These are phyloP conservation scores for Melipona beecheii DNA, from an alignment of 2,888 invertebrate species.

Conservation along the genomic window DNA sequence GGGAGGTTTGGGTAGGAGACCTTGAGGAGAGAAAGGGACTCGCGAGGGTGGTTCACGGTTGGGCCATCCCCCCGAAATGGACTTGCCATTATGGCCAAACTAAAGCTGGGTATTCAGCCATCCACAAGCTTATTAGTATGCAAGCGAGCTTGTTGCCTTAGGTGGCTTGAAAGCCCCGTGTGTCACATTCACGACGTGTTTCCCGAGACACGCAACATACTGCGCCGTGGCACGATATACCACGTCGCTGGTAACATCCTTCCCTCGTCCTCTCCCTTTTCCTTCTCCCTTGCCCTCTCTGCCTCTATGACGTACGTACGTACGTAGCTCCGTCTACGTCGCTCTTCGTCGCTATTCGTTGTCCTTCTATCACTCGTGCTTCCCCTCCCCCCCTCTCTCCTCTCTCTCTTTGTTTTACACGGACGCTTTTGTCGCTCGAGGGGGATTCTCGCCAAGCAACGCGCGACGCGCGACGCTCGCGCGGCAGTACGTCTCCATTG, in stretches of 20 bases:
- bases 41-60: constrained; percentile 34
- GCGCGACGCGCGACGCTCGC: constrained; percentile 1
- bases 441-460: constrained; percentile 14
- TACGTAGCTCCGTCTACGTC: background rate
- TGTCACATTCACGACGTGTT: constrained; percentile 81
- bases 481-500: constrained; percentile 55
- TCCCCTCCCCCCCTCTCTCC: background rate
- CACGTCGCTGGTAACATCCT: constrained; percentile 32
- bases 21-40: constrained; percentile 34
- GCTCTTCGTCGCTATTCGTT: background rate
- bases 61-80: constrained; percentile 75
- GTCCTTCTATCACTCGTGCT: no score
- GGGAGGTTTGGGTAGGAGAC: constrained; percentile 46
- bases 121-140: constrained; percentile 82
- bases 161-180: constrained; percentile 81
- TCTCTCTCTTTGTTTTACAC: constrained; percentile 34
- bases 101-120: constrained; percentile 80
- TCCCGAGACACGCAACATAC: constrained; percentile 76
- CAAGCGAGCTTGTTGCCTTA: constrained; percentile 82
- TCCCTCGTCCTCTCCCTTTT: constrained; percentile 12
- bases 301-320: constrained; percentile 12
- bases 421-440: constrained; percentile 24
- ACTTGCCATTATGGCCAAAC: constrained; percentile 82
- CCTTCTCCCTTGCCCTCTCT: constrained; percentile 11
- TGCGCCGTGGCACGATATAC: constrained; percentile 66